Percentiles rank a stretch among this genome's conserved stretches.
Evolutionary conservation across 2,797 vertebrate species (phyloP).

Genomic region (Otolemur crassicaudatus): DNA sequence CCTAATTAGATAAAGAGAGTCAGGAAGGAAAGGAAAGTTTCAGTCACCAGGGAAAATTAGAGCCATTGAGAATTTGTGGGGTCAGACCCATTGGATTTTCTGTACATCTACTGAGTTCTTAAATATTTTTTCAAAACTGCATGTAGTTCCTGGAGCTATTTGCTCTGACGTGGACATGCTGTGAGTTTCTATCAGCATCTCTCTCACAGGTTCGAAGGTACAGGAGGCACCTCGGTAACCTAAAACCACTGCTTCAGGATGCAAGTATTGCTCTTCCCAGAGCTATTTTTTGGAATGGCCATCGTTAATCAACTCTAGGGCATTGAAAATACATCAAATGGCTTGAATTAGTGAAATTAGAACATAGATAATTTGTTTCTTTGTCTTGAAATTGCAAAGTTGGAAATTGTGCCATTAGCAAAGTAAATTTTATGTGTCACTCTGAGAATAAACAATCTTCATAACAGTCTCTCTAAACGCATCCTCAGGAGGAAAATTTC

Average conservation of each 20-base stretch:
- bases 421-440: conserved; percentile 22
- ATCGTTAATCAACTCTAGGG: conserved; percentile 11
- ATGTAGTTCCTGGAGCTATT: background rate
- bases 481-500: conserved; percentile 14
- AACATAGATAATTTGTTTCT: conserved; percentile 32
- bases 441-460: conserved; percentile 2
- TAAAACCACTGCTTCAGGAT: background rate
- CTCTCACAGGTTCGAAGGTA: background rate
- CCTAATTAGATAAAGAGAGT: background rate
- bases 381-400: conserved; percentile 5
- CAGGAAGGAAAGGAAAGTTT: background rate
- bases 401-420: conserved; percentile 30
- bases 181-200: background rate
- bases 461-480: background rate
- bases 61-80: background rate
- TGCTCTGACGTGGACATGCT: background rate
- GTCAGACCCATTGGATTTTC: background rate
- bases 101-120: background rate
- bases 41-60: background rate
- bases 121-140: background rate
- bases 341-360: conserved; percentile 29
- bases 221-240: background rate
- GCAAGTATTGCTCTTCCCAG: background rate
- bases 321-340: background rate
- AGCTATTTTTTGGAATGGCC: background rate